Evolutionary conservation across 2,888 invertebrate species (phyloP), one percentile per base, ranked within the genome.

Genomic region (Erebia epiphron): DNA sequence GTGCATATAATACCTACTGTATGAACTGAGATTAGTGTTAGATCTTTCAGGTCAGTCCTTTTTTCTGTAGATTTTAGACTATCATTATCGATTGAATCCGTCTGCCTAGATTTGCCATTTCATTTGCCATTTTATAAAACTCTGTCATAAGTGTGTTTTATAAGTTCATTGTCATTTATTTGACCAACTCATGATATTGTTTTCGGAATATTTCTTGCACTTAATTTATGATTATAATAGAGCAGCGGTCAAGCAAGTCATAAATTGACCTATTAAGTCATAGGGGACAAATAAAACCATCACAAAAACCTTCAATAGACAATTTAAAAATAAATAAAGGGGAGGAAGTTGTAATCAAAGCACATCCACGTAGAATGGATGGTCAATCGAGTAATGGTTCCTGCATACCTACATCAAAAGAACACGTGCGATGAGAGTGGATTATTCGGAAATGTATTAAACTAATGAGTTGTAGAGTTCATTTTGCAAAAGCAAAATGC

Each of bases 261-360:
- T 81, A 80, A 77, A 76, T 79, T 79, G 77, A 79, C 80, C 80
- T 83, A 82, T 84, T 78, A 79, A 77, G 76, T 75, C 77, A 81
- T 80, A 80, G 80, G 82, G 79, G 76, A 81, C 79, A 76, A 75
- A 83, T 78, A 77, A 73, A 73, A 60, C 68, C 70, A 73, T 73
- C 75, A 83, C 81, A 85, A 82, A 87, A 62, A 81, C 81, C 75
- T 56, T 78, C 78, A 78, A 80, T 80, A 78, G 78, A 83, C 83
- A 84, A 83, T 87, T 88, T 88, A 86, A 86, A 90, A 88, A 89
- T 89, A 87, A 85, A 90, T 87, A 87, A 84, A 88, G 80, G 86
- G 82, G 85, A 89, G 91, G 91, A 91, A 90, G 86, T 87, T 82
- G 82, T 83, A 89, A 91, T 91, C 86, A 92, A 88, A 88, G 90